phyloP scores from a whole-genome alignment of 2,888 invertebrate species.

The Drosophila melanosoma region DNA sequence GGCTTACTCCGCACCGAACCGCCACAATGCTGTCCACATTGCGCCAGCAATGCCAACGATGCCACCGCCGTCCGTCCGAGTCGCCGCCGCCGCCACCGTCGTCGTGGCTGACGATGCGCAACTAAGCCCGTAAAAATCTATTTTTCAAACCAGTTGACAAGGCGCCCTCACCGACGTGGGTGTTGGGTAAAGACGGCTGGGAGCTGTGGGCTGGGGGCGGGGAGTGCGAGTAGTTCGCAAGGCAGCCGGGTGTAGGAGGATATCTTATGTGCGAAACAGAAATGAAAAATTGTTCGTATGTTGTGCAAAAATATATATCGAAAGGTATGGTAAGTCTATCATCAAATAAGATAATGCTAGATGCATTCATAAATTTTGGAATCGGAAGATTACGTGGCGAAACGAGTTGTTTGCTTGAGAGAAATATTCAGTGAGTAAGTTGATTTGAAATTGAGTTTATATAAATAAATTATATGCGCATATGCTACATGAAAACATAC shows the following conservation, averaged over 20 bases:
- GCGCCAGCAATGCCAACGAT: slow-evolving; percentile 60
- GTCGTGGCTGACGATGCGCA: slow-evolving; percentile 78
- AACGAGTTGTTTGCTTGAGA: slow-evolving; percentile 1
- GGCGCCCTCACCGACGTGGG: slow-evolving; percentile 44
- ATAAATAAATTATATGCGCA: background rate
- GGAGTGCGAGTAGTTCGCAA: slow-evolving; percentile 36
- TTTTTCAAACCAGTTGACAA: slow-evolving; percentile 81
- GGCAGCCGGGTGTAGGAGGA: slow-evolving; percentile 42
- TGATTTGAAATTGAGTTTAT: background rate
- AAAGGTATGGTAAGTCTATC: slow-evolving; percentile 48
- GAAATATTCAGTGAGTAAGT: background rate
- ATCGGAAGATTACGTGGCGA: background rate
- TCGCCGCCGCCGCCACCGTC: background rate
- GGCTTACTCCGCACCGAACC: background rate
- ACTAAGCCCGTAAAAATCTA: slow-evolving; percentile 78
- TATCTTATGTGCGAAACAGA: slow-evolving; percentile 55
- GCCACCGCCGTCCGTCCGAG: slow-evolving; percentile 48
- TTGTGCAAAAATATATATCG: slow-evolving; percentile 19
- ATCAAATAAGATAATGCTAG: slow-evolving; percentile 39
- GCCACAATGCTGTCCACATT: slow-evolving; percentile 43
- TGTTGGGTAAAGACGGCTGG: background rate
- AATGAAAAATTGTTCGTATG: slow-evolving; percentile 56
- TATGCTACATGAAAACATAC: background rate
- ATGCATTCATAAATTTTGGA: slow-evolving; percentile 27
- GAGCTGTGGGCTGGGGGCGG: background rate